Percentiles rank a stretch among this genome's conserved stretches.
Evolutionary conservation across 2,888 invertebrate genomes (phyloP).

Genomic region (Hirtodrosophila confusa): DNA sequence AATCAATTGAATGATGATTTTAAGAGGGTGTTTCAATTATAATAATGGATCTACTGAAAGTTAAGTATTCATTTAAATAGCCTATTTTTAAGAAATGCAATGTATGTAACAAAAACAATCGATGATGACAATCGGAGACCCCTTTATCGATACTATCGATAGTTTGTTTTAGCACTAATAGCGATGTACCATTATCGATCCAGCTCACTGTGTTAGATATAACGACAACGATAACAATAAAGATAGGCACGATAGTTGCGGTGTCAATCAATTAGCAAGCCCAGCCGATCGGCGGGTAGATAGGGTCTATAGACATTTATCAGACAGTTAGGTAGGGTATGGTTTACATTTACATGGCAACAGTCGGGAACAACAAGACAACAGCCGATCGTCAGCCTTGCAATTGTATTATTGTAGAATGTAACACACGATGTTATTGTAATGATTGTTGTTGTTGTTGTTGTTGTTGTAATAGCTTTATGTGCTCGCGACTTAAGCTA

Average conservation of each 20-base stretch:
- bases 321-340: constrained; percentile 62
- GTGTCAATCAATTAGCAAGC: constrained; percentile 63
- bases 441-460: constrained; percentile 24
- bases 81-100: no score
- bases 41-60: no score
- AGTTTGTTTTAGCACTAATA: no score
- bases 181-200: no score
- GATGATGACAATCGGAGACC: no score
- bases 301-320: not conserved
- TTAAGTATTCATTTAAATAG: no score
- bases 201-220: no score
- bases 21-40: no score
- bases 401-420: constrained; percentile 22
- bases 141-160: no score
- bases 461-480: constrained; percentile 17
- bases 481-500: constrained; percentile 56
- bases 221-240: not conserved
- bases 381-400: constrained; percentile 39
- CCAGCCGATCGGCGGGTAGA: constrained; percentile 11
- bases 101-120: no score
- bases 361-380: constrained; percentile 27
- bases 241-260: constrained; percentile 30
- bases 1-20: no score
- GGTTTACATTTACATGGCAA: constrained; percentile 65
- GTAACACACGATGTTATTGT: constrained; percentile 16